A percentile compares a stretch with the other conserved stretches of the same genome.
Conservation (phyloP, 2,888 invertebrate genomes). For the Cephus nigrinus region DNA sequence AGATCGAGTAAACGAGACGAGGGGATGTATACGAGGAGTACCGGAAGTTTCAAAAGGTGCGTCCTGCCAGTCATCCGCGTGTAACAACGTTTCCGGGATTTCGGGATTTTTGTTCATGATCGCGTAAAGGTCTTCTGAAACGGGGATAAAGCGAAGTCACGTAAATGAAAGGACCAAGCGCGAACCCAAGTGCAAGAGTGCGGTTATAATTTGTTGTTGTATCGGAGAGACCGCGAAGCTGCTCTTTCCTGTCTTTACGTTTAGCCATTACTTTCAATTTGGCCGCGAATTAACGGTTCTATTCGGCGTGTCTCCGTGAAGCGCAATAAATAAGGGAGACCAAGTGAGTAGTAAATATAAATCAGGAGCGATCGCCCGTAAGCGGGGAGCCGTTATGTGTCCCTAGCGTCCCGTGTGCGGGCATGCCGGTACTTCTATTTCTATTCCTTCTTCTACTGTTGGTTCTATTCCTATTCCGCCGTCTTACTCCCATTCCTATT, state of each 20-base stretch:
- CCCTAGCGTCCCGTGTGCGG: conserved; percentile 65
- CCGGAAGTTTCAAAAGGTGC: not conserved
- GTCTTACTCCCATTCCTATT: not conserved
- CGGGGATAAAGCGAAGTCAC: not conserved
- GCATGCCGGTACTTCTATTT: conserved; percentile 41
- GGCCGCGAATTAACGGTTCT: conserved; percentile 61
- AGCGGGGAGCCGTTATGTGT: conserved; percentile 66
- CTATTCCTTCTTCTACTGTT: not conserved
- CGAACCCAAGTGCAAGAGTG: not conserved
- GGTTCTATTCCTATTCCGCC: not conserved
- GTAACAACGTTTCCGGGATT: not conserved
- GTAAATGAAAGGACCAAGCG: not conserved
- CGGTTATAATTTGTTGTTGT: not conserved
- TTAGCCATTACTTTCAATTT: conserved; percentile 65
- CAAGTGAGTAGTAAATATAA: conserved; percentile 66
- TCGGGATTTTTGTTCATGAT: not conserved
- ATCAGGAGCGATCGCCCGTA: conserved; percentile 67
- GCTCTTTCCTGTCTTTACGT: not conserved
- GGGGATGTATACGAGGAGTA: not conserved
- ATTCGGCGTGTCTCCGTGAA: conserved; percentile 56
- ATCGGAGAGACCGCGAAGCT: not conserved
- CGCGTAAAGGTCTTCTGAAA: not conserved
- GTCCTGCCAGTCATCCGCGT: not conserved
- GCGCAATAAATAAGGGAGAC: conserved; percentile 63
- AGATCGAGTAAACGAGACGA: not conserved